phyloP scores from a whole-genome alignment of 2,113 vertebrate species.

The Eudorcas thomsonii region DNA sequence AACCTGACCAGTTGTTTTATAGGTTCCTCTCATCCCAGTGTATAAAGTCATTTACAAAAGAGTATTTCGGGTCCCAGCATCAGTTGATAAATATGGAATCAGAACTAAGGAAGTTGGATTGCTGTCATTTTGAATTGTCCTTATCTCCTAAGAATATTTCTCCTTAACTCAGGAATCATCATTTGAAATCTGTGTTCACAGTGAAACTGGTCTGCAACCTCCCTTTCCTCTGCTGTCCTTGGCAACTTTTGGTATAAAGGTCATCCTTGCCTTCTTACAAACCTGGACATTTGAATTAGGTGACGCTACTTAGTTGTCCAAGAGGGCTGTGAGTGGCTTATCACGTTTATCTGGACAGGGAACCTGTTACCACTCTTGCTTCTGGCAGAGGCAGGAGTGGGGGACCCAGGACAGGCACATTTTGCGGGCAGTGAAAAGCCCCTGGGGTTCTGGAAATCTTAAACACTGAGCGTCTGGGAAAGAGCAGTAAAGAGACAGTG shows the following conservation, averaged over 20 bases:
- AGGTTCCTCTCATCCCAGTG: not conserved
- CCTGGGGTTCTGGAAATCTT: not conserved
- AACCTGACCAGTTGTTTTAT: not conserved
- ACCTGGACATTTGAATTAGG: not conserved
- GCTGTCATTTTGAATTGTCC: not conserved
- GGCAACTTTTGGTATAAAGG: not conserved
- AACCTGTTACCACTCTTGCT: not conserved
- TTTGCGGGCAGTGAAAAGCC: not conserved
- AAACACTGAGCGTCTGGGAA: not conserved
- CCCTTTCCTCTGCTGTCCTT: not conserved
- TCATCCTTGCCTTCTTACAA: not conserved
- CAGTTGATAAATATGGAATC: not conserved
- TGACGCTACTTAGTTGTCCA: not conserved
- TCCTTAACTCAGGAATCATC: not conserved
- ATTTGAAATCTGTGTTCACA: not conserved
- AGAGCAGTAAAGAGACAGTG: not conserved
- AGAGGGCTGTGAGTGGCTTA: not conserved
- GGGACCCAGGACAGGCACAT: not conserved
- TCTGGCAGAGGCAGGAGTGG: not conserved
- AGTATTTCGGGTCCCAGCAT: not conserved
- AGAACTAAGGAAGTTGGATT: not conserved
- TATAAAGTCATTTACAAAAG: not conserved
- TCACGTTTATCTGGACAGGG: not conserved
- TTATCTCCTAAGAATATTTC: not conserved
- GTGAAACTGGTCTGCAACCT: not conserved